Percentiles rank a stretch among this genome's conserved stretches.
Conservation (phyloP, 2,113 vertebrate species). For the Oncorhynchus keta region DNA sequence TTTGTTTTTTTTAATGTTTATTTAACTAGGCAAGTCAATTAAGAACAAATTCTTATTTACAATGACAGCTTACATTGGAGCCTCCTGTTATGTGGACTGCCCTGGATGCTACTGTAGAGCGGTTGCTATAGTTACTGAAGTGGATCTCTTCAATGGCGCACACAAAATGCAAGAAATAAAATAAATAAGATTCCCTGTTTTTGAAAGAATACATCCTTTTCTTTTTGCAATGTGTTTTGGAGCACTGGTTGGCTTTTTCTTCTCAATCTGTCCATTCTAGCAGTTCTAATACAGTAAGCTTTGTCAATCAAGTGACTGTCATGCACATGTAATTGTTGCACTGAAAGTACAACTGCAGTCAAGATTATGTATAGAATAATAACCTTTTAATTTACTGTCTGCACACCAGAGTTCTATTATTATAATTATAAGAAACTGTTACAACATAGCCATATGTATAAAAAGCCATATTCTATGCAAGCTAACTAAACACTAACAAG, state of each 20-base stretch:
- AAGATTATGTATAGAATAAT: conserved; percentile 9
- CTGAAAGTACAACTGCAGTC: conserved; percentile 45
- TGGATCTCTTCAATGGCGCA: conserved; percentile 45
- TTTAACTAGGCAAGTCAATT: no score
- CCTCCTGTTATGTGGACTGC: conserved; percentile 50
- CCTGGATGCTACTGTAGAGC: conserved; percentile 17
- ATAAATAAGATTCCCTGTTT: no score
- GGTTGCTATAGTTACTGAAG: conserved; percentile 45
- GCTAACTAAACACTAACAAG: conserved; percentile 54
- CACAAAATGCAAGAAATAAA: conserved; percentile 55
- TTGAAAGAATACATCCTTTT: no score
- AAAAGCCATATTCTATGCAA: conserved; percentile 36
- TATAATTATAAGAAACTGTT: conserved; percentile 13
- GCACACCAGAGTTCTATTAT: conserved; percentile 29
- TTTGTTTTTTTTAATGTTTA: no score
- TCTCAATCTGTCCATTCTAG: conserved; percentile 17
- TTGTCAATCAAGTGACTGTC: conserved; percentile 50
- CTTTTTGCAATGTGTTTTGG: conserved; percentile 19
- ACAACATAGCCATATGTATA: conserved; percentile 13
- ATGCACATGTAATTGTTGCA: conserved; percentile 45
- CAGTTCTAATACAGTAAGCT: conserved; percentile 49
- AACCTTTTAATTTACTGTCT: conserved; percentile 21
- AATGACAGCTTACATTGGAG: conserved; percentile 28
- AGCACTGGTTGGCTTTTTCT: conserved; percentile 63
- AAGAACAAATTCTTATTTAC: no score